Evolutionary conservation across 2,888 invertebrate species (phyloP), one percentile per base, ranked within the genome.

Genomic region (Halocaridina rubra): DNA sequence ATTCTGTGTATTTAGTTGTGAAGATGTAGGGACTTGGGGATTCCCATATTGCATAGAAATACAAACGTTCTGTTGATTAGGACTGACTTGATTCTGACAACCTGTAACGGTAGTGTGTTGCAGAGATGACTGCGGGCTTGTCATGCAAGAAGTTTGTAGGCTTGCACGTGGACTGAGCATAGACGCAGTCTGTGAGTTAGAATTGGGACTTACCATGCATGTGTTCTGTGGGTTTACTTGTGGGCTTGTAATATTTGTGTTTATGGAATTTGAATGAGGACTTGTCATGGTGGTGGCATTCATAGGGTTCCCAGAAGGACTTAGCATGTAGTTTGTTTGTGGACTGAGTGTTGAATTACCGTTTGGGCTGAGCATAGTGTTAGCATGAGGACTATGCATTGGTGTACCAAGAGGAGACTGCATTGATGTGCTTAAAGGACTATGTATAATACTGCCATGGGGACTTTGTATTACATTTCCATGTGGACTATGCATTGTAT

Each of bases 331-430:
- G 22, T 33, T 78, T 19, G 30, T 29, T 32, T 61, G 39, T 19
- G 81, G 30, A 75, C 67, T 80, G 10, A 57, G 72, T 33, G 46
- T 53, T n/a, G 80, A 74, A 22, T 64, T 78, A 24, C 33, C 33
- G 27, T 61, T 24, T 22, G 81, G 30, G 64, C 67, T 80, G 10
- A 53, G 80, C 32, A 53, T 53, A 29, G 59, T 71, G 57, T 69
- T 81, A n/a, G 59, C 75, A 69, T 76, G 76, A 57, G 81, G 81
- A 77, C 81, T 82, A 33, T 32, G 75, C 76, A 82, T 59, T 27
- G 81, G 57, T 19, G 53, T 82, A 57, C 57, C 69, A 39, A 69
- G 82, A 22, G 82, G 80, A 71, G 57, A 57, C 33, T 71, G 80
- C 46, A 80, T 30, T 53, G 80, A 39, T 24, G 76, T 82, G 29